Evolutionary conservation across 92 coral and sea anemone species (phyloP).

Genomic region (Desmophyllum pertusum): DNA sequence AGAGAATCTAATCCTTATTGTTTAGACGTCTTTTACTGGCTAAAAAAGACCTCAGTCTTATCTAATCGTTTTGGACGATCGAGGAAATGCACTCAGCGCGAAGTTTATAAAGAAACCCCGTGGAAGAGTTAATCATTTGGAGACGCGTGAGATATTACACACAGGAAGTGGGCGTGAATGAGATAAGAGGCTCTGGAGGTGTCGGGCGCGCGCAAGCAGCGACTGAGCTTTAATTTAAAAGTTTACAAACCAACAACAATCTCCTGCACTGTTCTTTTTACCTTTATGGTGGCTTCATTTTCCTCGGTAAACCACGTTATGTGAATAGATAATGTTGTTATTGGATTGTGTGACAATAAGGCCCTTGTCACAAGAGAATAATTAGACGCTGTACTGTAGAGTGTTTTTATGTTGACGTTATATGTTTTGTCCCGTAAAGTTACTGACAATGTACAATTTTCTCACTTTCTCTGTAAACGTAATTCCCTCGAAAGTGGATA

Average conservation of each 20-base stretch:
- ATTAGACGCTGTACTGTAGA: conserved; percentile 11
- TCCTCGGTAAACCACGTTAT: conserved; percentile 64
- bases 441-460: conserved; percentile 17
- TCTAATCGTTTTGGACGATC: neutral
- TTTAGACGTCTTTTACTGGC: neutral
- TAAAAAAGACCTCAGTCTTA: neutral
- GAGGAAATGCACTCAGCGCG: neutral
- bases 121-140: neutral
- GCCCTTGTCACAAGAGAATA: conserved; percentile 28
- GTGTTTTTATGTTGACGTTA: conserved; percentile 42
- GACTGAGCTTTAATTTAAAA: neutral
- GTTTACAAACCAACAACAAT: conserved; percentile 17
- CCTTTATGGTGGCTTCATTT: conserved; percentile 62
- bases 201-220: conserved; percentile 1
- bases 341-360: conserved; percentile 43
- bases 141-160: conserved; percentile 6
- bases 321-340: conserved; percentile 71
- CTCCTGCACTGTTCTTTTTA: conserved; percentile 11
- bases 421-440: conserved; percentile 44
- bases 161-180: conserved; percentile 59
- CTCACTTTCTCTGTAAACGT: neutral
- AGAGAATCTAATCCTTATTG: neutral
- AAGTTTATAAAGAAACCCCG: conserved; percentile 3
- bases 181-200: conserved; percentile 28
- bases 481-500: neutral